These are phyloP conservation scores for Bambusicola thoracicus DNA, from an alignment of 2,113 vertebrate genomes.

Conservation along the genomic window DNA sequence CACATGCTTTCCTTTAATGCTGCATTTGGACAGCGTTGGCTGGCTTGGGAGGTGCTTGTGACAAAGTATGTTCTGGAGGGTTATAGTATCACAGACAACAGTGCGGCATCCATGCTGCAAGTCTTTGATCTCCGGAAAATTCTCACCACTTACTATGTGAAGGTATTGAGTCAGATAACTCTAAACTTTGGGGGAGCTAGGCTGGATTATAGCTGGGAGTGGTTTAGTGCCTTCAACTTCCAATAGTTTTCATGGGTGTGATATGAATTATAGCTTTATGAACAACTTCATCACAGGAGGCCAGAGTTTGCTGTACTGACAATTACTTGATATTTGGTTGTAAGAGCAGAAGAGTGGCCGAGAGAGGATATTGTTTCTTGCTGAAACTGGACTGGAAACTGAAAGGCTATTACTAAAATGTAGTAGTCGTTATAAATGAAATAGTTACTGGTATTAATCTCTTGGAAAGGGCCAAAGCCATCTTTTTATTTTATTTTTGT, in stretches of 20 bases:
- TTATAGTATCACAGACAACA: constrained; percentile 92
- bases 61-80: constrained; percentile 90
- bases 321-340: not conserved
- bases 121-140: constrained; percentile 89
- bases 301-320: not conserved
- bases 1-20: constrained; percentile 89
- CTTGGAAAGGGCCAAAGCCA: not conserved
- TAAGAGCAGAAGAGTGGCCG: not conserved
- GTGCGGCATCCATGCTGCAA: constrained; percentile 90
- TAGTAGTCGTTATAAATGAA: not conserved
- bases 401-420: not conserved
- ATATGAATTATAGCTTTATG: not conserved
- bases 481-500: not conserved
- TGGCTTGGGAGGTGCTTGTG: constrained; percentile 90
- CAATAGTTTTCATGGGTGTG: not conserved
- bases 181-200: accelerated
- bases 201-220: not conserved
- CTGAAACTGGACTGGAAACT: not conserved
- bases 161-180: constrained; percentile 66
- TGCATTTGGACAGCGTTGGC: constrained; percentile 88
- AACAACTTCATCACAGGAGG: not conserved
- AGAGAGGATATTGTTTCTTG: not conserved
- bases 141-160: constrained; percentile 90
- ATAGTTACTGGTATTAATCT: not conserved
- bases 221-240: not conserved